phyloP scores from a whole-genome alignment of 2,888 invertebrate genomes.

The Meliscaeva auricollis region DNA sequence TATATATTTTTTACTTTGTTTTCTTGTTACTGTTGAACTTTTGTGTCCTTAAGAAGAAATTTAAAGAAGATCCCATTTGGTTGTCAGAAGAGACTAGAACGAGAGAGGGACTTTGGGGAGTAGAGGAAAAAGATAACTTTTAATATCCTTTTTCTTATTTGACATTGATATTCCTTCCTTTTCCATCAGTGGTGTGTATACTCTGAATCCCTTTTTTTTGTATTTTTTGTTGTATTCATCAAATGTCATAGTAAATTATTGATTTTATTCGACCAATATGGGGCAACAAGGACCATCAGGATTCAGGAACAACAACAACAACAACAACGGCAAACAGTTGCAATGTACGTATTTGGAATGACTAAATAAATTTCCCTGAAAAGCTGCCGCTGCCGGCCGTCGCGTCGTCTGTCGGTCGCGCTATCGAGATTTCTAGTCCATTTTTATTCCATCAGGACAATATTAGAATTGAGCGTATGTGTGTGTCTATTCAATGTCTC shows the following conservation, averaged over 20 bases:
- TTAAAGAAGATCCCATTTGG: constrained; percentile 36
- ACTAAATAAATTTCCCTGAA: constrained; percentile 28
- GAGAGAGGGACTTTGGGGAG: background rate
- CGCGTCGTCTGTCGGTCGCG: background rate
- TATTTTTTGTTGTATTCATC: constrained; percentile 9
- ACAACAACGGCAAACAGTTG: background rate
- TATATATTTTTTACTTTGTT: constrained; percentile 9
- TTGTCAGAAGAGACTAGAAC: background rate
- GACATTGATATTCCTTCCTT: constrained; percentile 24
- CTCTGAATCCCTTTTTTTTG: background rate
- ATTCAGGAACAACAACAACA: too few species aligned
- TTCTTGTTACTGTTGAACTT: constrained; percentile 13
- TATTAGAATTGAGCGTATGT: constrained; percentile 11
- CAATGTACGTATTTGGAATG: constrained; percentile 10
- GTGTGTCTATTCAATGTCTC: constrained; percentile 17
- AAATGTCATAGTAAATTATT: constrained; percentile 27
- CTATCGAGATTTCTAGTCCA: constrained; percentile 29
- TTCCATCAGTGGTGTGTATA: background rate
- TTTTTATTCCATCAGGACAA: constrained; percentile 63
- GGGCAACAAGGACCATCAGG: background rate
- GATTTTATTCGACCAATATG: constrained; percentile 38
- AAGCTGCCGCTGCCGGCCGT: background rate
- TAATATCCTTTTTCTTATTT: constrained; percentile 31
- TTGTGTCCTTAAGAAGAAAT: constrained; percentile 14
- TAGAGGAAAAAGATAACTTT: constrained; percentile 21